Evolutionary conservation across 2,888 invertebrate genomes (phyloP).

Genomic region (Microdon myrmicae): DNA sequence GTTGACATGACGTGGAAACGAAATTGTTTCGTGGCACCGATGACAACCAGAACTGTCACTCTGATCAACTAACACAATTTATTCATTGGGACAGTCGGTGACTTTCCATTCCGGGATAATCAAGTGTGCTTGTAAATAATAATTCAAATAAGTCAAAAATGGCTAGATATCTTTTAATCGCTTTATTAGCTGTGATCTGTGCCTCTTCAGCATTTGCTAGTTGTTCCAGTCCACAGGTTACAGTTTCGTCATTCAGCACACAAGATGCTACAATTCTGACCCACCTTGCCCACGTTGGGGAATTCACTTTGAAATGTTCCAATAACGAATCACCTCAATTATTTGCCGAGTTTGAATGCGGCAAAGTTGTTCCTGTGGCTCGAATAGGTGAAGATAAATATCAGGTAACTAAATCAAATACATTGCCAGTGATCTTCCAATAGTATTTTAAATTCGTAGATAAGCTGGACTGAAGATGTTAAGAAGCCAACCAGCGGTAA

Average conservation of each 20-base stretch:
- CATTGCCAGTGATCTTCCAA: background rate
- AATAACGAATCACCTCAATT: slow-evolving; percentile 77
- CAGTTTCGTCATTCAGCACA: slow-evolving; percentile 87
- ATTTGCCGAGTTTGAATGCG: slow-evolving; percentile 87
- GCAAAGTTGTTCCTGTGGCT: slow-evolving; percentile 85
- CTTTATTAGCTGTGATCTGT: slow-evolving; percentile 54
- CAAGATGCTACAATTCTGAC: slow-evolving; percentile 91
- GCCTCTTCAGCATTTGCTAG: slow-evolving; percentile 57
- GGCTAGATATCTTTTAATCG: slow-evolving; percentile 56
- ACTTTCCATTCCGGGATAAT: too few species aligned
- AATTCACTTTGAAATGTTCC: slow-evolving; percentile 86
- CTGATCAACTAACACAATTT: too few species aligned
- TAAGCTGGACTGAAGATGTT: slow-evolving; percentile 93
- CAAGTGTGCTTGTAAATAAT: too few species aligned
- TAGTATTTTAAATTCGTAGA: slow-evolving; percentile 68
- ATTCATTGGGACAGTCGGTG: too few species aligned
- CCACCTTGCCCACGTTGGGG: slow-evolving; percentile 89
- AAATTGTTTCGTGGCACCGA: too few species aligned
- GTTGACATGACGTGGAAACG: too few species aligned
- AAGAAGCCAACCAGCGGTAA: slow-evolving; percentile 84
- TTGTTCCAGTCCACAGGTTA: slow-evolving; percentile 75
- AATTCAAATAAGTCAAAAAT: slow-evolving; percentile 44
- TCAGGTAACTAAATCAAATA: slow-evolving; percentile 73
- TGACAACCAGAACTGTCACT: too few species aligned
- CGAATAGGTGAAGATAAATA: slow-evolving; percentile 81